Evolutionary conservation across 2,888 invertebrate species (phyloP), one percentile per base, ranked within the genome.

Genomic region (Drosophila leonis): DNA sequence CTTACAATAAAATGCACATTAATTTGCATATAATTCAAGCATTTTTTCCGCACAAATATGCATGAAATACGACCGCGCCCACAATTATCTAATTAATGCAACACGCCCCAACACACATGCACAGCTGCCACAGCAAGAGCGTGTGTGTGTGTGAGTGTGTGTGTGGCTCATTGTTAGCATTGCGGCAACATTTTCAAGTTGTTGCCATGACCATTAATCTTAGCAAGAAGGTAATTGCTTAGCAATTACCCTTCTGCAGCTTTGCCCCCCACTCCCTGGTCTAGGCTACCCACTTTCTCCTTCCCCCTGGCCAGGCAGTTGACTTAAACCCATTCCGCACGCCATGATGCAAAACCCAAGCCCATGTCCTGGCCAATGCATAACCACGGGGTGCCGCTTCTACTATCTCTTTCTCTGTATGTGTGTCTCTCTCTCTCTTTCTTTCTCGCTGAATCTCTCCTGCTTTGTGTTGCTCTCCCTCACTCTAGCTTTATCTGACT

Each of bases 171-270:
- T 87, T 87, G 82, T 87, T 87, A 75, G 84, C 83, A 86, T 77
- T 81, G 89, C 89, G 78, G 89, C 87, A 83, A 78, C 81, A 88
- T 89, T 89, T 88, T 83, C 88, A 83, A 83, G 88, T 83, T 86
- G 83, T 88, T 87, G 89, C 73, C 77, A 90, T 82, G 90, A 90
- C 90, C 87, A 87, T 87, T 87, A 87, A 87, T 87, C 87, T 90
- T 87, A 62, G 83, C 88, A 86, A 83, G 87, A 82, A 90, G 90
- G 87, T 90, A 87, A 87, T 87, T 87, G 87, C 87, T 90, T 82
- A 82, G 88, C 87, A 87, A 87, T 87, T 87, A 90, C 89, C 90
- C 86, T 80, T 74, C 78, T 67, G 73, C 80, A 77, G 66, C 72
- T 54, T 31, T 33, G 20, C 31, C 20, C 48, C 24, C 39, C 31